Base-by-base conservation (phyloP, 2,113 vertebrate genomes). In the Scatophagus argus region DNA sequence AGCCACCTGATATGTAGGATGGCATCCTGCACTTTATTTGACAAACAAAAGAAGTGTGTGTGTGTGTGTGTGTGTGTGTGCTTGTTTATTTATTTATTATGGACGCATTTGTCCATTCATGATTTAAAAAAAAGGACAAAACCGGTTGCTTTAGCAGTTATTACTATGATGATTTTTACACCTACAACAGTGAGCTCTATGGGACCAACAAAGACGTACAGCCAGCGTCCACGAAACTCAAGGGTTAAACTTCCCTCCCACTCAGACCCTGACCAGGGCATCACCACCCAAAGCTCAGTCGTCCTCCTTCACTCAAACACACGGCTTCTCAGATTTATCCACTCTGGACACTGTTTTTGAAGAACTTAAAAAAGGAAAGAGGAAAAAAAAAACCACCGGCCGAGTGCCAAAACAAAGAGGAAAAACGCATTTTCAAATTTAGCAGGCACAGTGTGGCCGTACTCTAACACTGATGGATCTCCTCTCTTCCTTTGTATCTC, bases 401-500 rank as follows among this genome's bases (percentile, higher is more conserved):
- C 25, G 36, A 43, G 56, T 9, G 34, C 6, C 17, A 47, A 31
- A 54, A 59, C 19, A 32, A 67, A 51, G 5, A 32, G 16, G n/a
- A 46, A 43, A 8, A 0, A 5, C 7, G 9, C 5, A 31, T n/a
- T 43, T 23, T 41, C 0, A 63, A 52, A 47, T 66, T 1, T 5
- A 39, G 13, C 14, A 0, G 23, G 21, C 5, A 5, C 17, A 19
- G 16, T 38, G 19, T 59, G 29, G 43, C 68, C 5, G 6, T 27
- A 43, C 5, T 38, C 31, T 61, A 38, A 64, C 67, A 39, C 60
- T 43, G 19, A 7, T 39, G 21, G 36, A 41, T 69, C 46, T 60
- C n/a, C 68, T 54, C 58, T 44, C 70, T 51, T 55, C 44, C 67
- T 81, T 68, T 83, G 59, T 46, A 85, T 87, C 65, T 75, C 67